Conservation (phyloP, 2,888 invertebrate species). For the Galeopsomyia nigrocyanea region DNA sequence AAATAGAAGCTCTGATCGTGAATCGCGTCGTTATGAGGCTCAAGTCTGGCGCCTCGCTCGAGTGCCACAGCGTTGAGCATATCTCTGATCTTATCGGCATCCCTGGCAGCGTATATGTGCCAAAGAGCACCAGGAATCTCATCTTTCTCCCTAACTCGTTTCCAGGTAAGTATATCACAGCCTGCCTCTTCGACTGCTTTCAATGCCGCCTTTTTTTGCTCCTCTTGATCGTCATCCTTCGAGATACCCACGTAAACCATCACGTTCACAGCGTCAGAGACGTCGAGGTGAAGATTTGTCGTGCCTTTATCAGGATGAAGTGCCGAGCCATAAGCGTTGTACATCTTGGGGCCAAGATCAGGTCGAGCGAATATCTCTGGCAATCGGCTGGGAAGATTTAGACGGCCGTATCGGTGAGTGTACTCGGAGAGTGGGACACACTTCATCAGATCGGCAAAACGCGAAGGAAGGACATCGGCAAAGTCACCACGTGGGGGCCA, state of each 20-base stretch:
- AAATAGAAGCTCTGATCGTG: conserved; percentile 98
- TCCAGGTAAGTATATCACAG: conserved; percentile 88
- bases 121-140: conserved; percentile 94
- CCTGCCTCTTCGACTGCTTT: conserved; percentile 93
- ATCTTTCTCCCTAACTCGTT: conserved; percentile 82
- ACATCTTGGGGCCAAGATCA: conserved; percentile 98
- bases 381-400: conserved; percentile 92
- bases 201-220: conserved; percentile 84
- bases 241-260: conserved; percentile 97
- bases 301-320: conserved; percentile 86
- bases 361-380: conserved; percentile 95
- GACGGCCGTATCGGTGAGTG: conserved; percentile 86
- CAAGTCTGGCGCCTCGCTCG: conserved; percentile 86
- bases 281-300: conserved; percentile 96
- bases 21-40: conserved; percentile 94
- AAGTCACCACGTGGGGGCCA: conserved; percentile 98
- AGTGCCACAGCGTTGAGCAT: conserved; percentile 88
- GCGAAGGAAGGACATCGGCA: conserved; percentile 85
- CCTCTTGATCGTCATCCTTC: conserved; percentile 81
- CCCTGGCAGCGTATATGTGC: conserved; percentile 96
- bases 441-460: conserved; percentile 91
- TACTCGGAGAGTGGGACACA: conserved; percentile 92
- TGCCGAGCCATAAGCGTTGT: conserved; percentile 96
- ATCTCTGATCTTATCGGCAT: conserved; percentile 96
- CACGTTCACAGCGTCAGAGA: conserved; percentile 97